These are phyloP conservation scores for Falcunculus frontatus DNA, from an alignment of 2,113 vertebrate genomes.

Conservation along the genomic window DNA sequence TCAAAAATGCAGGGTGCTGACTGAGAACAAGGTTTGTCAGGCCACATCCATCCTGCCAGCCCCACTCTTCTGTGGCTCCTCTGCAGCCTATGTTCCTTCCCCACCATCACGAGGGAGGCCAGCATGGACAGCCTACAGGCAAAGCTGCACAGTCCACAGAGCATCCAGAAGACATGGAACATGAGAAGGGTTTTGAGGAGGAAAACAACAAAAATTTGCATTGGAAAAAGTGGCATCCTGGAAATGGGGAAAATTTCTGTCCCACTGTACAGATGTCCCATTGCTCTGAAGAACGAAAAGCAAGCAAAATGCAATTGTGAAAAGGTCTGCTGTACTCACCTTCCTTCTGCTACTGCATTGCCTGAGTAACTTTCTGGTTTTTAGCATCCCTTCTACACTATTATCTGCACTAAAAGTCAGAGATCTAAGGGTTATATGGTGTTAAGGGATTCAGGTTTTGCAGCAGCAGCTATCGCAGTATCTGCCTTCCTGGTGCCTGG, in stretches of 20 bases:
- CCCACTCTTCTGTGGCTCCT: neutral
- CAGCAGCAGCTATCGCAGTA: neutral
- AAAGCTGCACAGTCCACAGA: accelerated
- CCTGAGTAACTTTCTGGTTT: neutral
- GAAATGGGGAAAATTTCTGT: neutral
- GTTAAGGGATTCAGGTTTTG: neutral
- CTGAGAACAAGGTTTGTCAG: neutral
- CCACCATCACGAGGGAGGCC: accelerated
- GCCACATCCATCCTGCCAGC: neutral
- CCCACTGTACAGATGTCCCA: neutral
- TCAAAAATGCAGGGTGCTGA: neutral
- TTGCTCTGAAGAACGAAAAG: neutral
- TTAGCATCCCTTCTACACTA: neutral
- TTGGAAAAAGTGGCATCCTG: neutral
- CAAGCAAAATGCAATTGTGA: neutral
- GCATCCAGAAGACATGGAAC: neutral
- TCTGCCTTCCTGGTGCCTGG: neutral
- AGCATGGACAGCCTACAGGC: accelerated
- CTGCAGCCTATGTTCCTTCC: accelerated
- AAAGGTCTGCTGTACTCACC: neutral
- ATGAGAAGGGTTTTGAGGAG: neutral
- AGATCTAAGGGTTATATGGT: neutral
- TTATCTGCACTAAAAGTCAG: neutral
- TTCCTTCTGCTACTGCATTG: neutral
- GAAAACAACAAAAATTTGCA: neutral